phyloP scores from a whole-genome alignment of 30 jellyfish, hydroid and myxozoan genomes.

The Phacellophora camtschatica region DNA sequence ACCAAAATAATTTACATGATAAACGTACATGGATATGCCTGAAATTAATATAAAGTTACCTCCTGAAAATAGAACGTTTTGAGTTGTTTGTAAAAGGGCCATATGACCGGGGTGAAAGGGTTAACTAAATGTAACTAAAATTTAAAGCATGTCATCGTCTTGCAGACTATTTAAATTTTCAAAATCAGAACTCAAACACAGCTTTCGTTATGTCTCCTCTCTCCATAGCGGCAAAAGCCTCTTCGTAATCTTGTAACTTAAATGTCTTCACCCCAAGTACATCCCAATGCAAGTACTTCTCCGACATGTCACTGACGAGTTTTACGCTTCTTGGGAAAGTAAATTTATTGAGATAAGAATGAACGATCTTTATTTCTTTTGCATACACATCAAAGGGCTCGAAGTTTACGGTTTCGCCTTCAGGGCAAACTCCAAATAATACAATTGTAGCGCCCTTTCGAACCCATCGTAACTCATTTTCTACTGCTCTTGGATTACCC shows the following conservation, averaged over 20 bases:
- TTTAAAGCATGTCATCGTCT: too few relatives aligned
- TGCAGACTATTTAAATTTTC: too few relatives aligned
- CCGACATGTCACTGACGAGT: constrained; percentile 77
- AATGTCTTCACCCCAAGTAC: constrained; percentile 64
- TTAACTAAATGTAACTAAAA: too few relatives aligned
- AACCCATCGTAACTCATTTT: constrained; percentile 67
- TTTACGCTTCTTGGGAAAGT: constrained; percentile 73
- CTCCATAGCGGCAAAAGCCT: constrained; percentile 69
- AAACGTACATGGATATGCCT: too few relatives aligned
- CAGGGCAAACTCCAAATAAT: constrained; percentile 85
- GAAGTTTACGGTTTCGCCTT: constrained; percentile 62
- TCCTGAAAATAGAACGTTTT: too few relatives aligned
- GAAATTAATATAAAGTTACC: too few relatives aligned
- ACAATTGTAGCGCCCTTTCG: constrained; percentile 85
- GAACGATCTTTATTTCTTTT: constrained; percentile 67
- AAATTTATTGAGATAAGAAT: constrained; percentile 70
- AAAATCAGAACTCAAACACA: constrained; percentile 74
- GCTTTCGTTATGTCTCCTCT: constrained; percentile 85
- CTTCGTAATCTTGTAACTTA: constrained; percentile 71
- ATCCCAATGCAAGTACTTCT: constrained; percentile 72
- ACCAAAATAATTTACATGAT: too few relatives aligned
- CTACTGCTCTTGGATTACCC: constrained; percentile 77
- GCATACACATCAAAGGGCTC: constrained; percentile 80
- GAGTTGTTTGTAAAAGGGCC: too few relatives aligned
- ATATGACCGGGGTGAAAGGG: too few relatives aligned